These are phyloP conservation scores for Meloidogyne floridensis DNA, from an alignment of 1,140 invertebrate species.

Conservation along the genomic window DNA sequence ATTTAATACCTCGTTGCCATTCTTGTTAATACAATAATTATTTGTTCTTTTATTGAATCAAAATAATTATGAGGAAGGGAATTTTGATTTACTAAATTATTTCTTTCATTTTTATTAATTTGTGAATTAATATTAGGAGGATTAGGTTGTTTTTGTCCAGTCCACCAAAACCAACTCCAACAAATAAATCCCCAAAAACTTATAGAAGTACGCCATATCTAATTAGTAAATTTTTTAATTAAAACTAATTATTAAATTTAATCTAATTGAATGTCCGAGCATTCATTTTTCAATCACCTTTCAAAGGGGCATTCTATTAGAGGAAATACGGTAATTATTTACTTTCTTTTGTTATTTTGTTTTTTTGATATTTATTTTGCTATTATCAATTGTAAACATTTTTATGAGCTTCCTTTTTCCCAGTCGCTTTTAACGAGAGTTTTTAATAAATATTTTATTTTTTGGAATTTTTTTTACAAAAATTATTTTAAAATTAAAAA, in stretches of 20 bases:
- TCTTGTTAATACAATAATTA: not conserved
- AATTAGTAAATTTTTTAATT: not conserved
- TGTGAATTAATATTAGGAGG: not conserved
- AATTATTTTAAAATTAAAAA: not conserved
- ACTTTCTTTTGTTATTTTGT: too few relatives aligned
- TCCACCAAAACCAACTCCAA: constrained; percentile 8
- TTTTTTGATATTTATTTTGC: too few relatives aligned
- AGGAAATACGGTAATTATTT: too few relatives aligned
- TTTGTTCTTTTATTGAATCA: not conserved
- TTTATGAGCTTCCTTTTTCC: too few relatives aligned
- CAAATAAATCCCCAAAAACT: constrained; percentile 7
- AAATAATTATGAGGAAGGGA: not conserved
- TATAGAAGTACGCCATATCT: constrained; percentile 5
- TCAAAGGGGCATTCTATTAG: too few relatives aligned
- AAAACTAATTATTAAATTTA: not conserved
- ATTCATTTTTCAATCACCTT: too few relatives aligned
- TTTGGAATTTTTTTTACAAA: too few relatives aligned
- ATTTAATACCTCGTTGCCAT: not conserved
- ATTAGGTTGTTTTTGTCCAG: constrained; percentile 1
- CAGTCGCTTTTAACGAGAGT: too few relatives aligned
- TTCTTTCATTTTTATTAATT: not conserved
- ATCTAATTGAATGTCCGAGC: too few relatives aligned
- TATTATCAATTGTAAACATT: too few relatives aligned
- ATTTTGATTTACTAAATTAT: not conserved
- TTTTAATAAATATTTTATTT: too few relatives aligned